These are phyloP conservation scores for Lathamus discolor DNA, from an alignment of 2,113 vertebrate genomes.

Conservation along the genomic window DNA sequence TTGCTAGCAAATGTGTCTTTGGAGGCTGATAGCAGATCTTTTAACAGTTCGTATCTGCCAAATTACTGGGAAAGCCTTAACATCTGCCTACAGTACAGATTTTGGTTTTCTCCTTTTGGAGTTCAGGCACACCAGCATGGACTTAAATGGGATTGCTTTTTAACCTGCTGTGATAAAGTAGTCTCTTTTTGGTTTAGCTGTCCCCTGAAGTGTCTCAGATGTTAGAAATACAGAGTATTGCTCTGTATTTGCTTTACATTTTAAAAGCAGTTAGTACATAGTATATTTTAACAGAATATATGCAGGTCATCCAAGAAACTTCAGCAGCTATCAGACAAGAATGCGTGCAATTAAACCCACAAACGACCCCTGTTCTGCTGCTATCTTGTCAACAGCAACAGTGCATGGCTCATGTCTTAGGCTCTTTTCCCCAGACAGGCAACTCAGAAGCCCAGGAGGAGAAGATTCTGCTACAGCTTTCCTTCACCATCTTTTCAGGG, in stretches of 20 bases:
- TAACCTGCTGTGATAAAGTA: not conserved
- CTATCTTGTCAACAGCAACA: not conserved
- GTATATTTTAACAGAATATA: not conserved
- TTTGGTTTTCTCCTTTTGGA: not conserved
- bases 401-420: not conserved
- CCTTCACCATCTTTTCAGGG: not conserved
- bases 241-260: not conserved
- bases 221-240: not conserved
- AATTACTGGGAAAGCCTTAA: not conserved
- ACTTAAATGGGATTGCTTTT: not conserved
- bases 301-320: not conserved
- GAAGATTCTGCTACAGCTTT: not conserved
- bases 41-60: not conserved
- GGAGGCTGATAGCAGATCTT: not conserved
- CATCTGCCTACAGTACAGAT: rapidly evolving
- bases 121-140: not conserved
- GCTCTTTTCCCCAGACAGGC: not conserved
- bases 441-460: rapidly evolving
- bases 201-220: not conserved
- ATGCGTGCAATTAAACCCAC: not conserved
- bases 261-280: not conserved
- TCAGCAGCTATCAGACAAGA: not conserved
- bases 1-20: not conserved
- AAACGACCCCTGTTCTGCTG: not conserved
- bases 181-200: not conserved